These are phyloP conservation scores for Mycteria americana DNA, from an alignment of 2,797 vertebrate genomes.

Conservation along the genomic window DNA sequence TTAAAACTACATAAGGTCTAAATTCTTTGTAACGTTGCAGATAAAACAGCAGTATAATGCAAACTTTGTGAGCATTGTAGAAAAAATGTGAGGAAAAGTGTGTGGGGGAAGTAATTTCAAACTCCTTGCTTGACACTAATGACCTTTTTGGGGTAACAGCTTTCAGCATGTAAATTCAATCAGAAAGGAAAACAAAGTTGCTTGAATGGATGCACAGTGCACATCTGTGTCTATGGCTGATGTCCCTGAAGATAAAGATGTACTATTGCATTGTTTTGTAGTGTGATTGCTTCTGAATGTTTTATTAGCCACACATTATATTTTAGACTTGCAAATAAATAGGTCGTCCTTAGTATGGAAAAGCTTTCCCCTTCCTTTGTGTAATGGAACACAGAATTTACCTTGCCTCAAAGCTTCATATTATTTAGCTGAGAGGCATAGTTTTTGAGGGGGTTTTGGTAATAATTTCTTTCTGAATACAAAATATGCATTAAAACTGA, in stretches of 20 bases:
- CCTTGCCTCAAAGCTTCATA: neutral
- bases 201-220: neutral
- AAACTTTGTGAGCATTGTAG: neutral
- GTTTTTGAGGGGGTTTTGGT: neutral
- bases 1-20: neutral
- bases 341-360: neutral
- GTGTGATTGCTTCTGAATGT: neutral
- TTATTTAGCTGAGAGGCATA: neutral
- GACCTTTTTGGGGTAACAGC: neutral
- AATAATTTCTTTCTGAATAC: neutral
- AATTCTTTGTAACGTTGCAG: neutral
- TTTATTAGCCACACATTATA: neutral
- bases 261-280: neutral
- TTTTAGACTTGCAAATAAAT: neutral
- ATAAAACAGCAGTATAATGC: neutral
- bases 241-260: constrained; percentile 1
- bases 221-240: neutral
- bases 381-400: neutral
- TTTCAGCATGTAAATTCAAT: neutral
- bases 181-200: constrained; percentile 6
- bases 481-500: neutral
- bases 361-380: neutral
- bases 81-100: neutral
- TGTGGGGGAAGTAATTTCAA: neutral
- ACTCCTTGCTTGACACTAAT: neutral